phyloP scores from a whole-genome alignment of 1,140 invertebrate species.

The Pseudomyrmex concolor region DNA sequence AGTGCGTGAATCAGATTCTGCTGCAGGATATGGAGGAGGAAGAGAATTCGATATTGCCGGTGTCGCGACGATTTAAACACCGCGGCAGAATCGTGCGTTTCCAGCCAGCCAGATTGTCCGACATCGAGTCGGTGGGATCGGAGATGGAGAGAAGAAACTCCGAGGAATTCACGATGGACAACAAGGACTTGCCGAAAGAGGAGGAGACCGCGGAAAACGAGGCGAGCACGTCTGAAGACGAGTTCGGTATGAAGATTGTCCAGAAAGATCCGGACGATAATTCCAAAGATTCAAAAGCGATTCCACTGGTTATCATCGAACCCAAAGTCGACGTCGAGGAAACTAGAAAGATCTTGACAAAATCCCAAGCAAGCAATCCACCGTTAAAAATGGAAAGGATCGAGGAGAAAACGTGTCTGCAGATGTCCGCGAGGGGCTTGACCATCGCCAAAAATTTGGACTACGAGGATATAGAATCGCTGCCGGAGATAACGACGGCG shows the following conservation, averaged over 20 bases:
- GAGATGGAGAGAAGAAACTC: conserved; percentile 84
- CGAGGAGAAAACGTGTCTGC: conserved; percentile 81
- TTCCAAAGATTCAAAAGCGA: conserved; percentile 75
- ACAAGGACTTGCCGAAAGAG: conserved; percentile 53
- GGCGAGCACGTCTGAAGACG: conserved; percentile 74
- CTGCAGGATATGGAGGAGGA: conserved; percentile 86
- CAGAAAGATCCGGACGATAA: conserved; percentile 68
- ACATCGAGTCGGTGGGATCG: conserved; percentile 84
- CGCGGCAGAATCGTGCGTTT: conserved; percentile 83
- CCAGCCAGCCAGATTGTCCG: conserved; percentile 82
- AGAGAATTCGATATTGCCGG: conserved; percentile 80
- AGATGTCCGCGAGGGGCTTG: conserved; percentile 81
- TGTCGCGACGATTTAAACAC: conserved; percentile 81
- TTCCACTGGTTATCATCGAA: conserved; percentile 83
- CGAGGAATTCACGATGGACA: conserved; percentile 73
- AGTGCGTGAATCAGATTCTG: conserved; percentile 92
- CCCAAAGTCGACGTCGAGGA: conserved; percentile 75
- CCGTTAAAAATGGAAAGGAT: conserved; percentile 77
- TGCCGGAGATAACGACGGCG: conserved; percentile 77
- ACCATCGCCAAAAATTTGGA: conserved; percentile 87
- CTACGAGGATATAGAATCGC: conserved; percentile 84
- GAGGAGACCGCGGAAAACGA: conserved; percentile 57
- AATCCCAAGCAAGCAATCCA: conserved; percentile 64
- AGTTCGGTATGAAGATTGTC: conserved; percentile 78
- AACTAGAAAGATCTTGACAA: conserved; percentile 30